Percentiles rank a stretch among this genome's conserved stretches.
These are phyloP conservation scores for Alligator sinensis DNA, from an alignment of 2,113 vertebrate species.

Conservation along the genomic window DNA sequence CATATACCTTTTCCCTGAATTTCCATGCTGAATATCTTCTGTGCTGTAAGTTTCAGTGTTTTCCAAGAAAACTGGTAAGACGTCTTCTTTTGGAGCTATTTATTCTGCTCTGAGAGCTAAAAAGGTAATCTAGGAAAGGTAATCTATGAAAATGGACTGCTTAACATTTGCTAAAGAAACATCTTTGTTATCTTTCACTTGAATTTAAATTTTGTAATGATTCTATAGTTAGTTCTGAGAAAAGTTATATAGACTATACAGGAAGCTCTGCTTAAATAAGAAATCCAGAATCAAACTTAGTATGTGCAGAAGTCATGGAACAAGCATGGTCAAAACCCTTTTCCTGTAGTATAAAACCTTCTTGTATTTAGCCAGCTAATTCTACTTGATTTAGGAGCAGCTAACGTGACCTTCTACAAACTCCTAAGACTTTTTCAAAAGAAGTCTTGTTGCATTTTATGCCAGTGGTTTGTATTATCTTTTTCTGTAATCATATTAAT, in stretches of 20 bases:
- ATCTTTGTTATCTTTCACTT: not conserved
- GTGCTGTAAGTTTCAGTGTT: not conserved
- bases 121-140: not conserved
- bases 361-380: not conserved
- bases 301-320: not conserved
- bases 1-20: not conserved
- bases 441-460: slow-evolving; percentile 23
- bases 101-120: not conserved
- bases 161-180: not conserved
- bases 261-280: not conserved
- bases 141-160: not conserved
- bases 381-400: not conserved
- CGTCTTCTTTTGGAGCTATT: not conserved
- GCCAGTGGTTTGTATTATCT: slow-evolving; percentile 19
- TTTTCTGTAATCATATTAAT: slow-evolving; percentile 32
- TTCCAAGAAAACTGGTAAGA: not conserved
- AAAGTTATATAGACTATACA: not conserved
- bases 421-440: not conserved
- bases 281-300: not conserved
- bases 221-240: not conserved
- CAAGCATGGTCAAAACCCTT: rapidly evolving
- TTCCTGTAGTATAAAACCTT: not conserved
- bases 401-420: not conserved
- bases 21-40: not conserved
- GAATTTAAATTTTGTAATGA: no score